Base-by-base conservation (phyloP, 1,140 invertebrate genomes). In the Drosophila pectinifera region DNA sequence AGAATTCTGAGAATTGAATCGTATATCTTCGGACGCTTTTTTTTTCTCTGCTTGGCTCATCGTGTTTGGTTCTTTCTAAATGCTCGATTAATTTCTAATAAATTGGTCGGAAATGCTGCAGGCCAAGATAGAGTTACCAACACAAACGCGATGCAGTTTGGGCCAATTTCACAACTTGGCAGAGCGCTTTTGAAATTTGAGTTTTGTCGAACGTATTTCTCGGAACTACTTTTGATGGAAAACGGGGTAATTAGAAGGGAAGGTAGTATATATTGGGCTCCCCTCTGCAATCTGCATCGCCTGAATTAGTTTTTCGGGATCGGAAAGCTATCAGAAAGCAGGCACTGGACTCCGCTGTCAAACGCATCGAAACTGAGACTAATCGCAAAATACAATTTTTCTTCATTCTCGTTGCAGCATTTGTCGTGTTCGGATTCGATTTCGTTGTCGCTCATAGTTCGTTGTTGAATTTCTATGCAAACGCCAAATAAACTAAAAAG, bases 61-160 rank as follows among this genome's bases (percentile, higher is more conserved):
- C 14, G 24, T 39, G 51, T 48, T 55, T 18, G 26, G 31, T 54
- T 63, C 53, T 63, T 78, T 67, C 62, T 90, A 91, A 91, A 90
- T 90, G 86, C 86, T 90, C 86, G 86, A 90, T 90, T 90, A 90
- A 84, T 90, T 90, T 90, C 86, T 90, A 90, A 90, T 90, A 90
- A 90, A 90, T 86, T 90, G 88, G 82, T 56, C 57, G 46, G 72
- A 88, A 80, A 88, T 89, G 78, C 73, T 86, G 82, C 81, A 84
- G 80, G 74, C 67, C 49, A 42, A 69, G 42, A 67, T 68, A 80
- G 78, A 58, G 65, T 78, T 78, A 77, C 74, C 48, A 57, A 76
- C 62, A 76, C 62, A 67, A 54, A 58, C 55, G 73, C 62, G 53
- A 48, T 62, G 73, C 73, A 76, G 51, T 73, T 73, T 72, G 8